Evolutionary conservation across 2,888 invertebrate genomes (phyloP).

Genomic region (Scrobipalpa costella): DNA sequence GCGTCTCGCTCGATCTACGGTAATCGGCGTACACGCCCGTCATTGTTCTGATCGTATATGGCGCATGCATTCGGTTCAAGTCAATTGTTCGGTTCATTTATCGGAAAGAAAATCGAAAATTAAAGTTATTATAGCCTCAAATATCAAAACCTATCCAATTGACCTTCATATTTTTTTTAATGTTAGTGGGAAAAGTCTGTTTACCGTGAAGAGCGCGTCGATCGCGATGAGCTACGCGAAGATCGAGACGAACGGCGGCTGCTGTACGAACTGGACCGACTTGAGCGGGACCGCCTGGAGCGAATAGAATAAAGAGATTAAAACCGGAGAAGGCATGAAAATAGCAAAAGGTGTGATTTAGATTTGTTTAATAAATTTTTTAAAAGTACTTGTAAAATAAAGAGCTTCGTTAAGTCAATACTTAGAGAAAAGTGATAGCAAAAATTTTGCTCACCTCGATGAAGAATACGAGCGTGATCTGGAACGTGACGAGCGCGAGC

Average conservation of each 20-base stretch:
- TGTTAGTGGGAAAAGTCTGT: constrained; percentile 15
- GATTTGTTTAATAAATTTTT: too few relatives aligned
- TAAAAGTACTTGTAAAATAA: not conserved
- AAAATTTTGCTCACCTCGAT: constrained; percentile 59
- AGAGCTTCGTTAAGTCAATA: too few relatives aligned
- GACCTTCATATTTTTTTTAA: not conserved
- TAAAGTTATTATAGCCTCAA: constrained; percentile 8
- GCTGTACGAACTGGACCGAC: constrained; percentile 79
- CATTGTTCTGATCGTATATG: constrained; percentile 65
- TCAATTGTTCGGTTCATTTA: constrained; percentile 34
- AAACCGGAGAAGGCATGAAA: not conserved
- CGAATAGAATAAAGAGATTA: not conserved
- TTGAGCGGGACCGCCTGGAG: constrained; percentile 65
- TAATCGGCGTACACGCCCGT: constrained; percentile 79
- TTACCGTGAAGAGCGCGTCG: constrained; percentile 78
- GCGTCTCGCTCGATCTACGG: constrained; percentile 69
- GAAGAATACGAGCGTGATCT: constrained; percentile 77
- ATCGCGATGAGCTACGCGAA: constrained; percentile 66
- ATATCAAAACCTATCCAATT: not conserved
- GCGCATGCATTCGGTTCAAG: constrained; percentile 35
- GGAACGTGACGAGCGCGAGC: constrained; percentile 45
- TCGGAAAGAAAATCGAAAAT: constrained; percentile 40
- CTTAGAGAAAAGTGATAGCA: too few relatives aligned
- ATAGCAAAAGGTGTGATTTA: not conserved
- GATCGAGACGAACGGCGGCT: constrained; percentile 75